These are phyloP conservation scores for Podotricha telesiphe DNA, from an alignment of 2,888 invertebrate genomes.

Conservation along the genomic window DNA sequence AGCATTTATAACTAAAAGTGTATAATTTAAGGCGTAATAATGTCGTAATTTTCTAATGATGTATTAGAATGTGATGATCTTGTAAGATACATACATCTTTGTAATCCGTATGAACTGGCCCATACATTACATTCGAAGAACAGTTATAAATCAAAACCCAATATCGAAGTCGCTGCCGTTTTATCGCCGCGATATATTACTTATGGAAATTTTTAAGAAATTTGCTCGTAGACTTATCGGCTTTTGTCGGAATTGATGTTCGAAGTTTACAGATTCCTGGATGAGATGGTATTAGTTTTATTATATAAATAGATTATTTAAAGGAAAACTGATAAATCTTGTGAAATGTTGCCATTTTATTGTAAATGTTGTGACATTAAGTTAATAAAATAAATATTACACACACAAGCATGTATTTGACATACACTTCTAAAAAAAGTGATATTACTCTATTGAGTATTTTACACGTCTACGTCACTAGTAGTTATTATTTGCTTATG, in stretches of 20 bases:
- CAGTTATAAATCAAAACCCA: conserved; percentile 48
- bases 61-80: too few species aligned
- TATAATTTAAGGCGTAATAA: too few species aligned
- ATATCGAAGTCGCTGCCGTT: conserved; percentile 46
- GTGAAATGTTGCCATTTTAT: too few species aligned
- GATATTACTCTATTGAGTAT: too few species aligned
- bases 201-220: conserved; percentile 44
- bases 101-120: conserved; percentile 36
- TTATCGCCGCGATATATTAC: conserved; percentile 47
- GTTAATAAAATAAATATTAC: too few species aligned
- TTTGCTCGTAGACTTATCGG: conserved; percentile 29
- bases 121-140: conserved; percentile 43
- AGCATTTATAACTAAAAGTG: too few species aligned
- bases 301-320: neutral
- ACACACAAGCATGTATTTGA: too few species aligned
- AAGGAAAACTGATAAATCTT: neutral
- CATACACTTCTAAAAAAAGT: too few species aligned
- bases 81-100: conserved; percentile 32
- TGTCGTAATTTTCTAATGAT: conserved; percentile 10
- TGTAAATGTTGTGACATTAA: too few species aligned
- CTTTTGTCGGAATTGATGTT: conserved; percentile 25
- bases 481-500: neutral
- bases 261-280: conserved; percentile 9
- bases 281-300: neutral
- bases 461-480: neutral